Evolutionary conservation across 2,888 invertebrate species (phyloP), one percentile per base, ranked within the genome.

Genomic region (Tipula unca): DNA sequence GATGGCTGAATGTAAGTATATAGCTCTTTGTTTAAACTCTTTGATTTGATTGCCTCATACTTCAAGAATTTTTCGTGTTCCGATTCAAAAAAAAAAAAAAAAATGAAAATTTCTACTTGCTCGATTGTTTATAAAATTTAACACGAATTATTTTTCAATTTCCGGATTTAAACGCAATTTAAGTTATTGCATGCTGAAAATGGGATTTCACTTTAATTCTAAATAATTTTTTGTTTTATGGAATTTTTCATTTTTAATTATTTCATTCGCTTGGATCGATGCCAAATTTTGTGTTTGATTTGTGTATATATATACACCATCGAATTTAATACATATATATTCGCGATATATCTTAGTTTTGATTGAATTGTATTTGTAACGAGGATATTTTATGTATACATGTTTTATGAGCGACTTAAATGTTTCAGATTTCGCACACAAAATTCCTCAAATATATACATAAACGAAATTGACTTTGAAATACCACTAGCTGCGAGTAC

Each of bases 131-230:
- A 69, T 25, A 69, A 69, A 69, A 69, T 69, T 69, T 20, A 69
- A 69, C 69, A 69, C 69, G 69, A 69, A 69, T 69, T 69, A 69
- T 69, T 69, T 69, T 69, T 69, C 69, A 69, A 69, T 69, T 69
- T 69, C 69, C 69, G 69, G 69, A 69, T 69, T 69, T 25, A 69
- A 69, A 69, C 69, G 69, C 69, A 69, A 69, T 69, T 20, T 54
- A 69, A 69, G 13, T 69, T 69, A 25, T 69, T 69, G 69, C 69
- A 69, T 69, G 69, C 69, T 69, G 69, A 69, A 69, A 69, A 69
- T 69, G 69, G 69, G 69, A 69, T 69, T 69, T 69, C 10, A 69
- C 69, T 69, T 69, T 69, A 69, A 54, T 54, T 54, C 48, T 54
- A 54, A 54, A 54, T 54, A 54, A 17, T 54, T 54, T 54, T 54